These are phyloP conservation scores for Atethmia centrago DNA, from an alignment of 2,888 invertebrate genomes.

Conservation along the genomic window DNA sequence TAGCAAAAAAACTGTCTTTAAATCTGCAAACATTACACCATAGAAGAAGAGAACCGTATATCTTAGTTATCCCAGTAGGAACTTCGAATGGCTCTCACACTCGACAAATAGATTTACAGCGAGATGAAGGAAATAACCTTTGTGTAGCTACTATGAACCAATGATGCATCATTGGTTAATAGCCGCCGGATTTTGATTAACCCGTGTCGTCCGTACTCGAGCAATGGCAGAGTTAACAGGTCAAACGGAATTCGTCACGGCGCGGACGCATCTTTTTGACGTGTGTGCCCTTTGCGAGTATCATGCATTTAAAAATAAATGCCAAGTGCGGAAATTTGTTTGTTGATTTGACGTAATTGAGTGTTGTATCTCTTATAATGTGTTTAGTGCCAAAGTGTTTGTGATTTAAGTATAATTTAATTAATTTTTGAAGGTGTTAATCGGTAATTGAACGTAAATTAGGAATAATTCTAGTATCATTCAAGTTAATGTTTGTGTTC, in stretches of 20 bases:
- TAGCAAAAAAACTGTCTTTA: not conserved
- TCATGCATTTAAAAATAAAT: slow-evolving; percentile 43
- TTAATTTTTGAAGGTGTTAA: not conserved
- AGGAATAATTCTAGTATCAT: not conserved
- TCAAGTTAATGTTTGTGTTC: not conserved
- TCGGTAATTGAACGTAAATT: not conserved
- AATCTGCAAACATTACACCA: not conserved
- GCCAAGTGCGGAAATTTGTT: slow-evolving; percentile 13
- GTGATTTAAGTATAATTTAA: not conserved
- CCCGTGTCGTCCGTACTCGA: slow-evolving; percentile 53
- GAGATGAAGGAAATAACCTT: slow-evolving; percentile 62
- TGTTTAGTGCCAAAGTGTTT: slow-evolving; percentile 21
- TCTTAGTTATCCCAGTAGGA: not conserved
- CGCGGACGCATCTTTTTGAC: slow-evolving; percentile 59
- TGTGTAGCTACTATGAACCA: slow-evolving; percentile 66
- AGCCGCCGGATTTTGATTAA: slow-evolving; percentile 67
- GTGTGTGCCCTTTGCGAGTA: slow-evolving; percentile 39
- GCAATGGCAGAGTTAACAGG: slow-evolving; percentile 69
- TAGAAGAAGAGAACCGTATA: not conserved
- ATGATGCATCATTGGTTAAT: slow-evolving; percentile 69
- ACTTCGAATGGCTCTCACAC: not conserved
- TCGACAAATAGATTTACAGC: slow-evolving; percentile 10
- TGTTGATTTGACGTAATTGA: slow-evolving; percentile 30
- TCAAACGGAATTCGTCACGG: slow-evolving; percentile 69
- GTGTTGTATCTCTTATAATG: slow-evolving; percentile 18